Base-by-base conservation (phyloP, 2,888 invertebrate genomes). In the Andrena marginata region DNA sequence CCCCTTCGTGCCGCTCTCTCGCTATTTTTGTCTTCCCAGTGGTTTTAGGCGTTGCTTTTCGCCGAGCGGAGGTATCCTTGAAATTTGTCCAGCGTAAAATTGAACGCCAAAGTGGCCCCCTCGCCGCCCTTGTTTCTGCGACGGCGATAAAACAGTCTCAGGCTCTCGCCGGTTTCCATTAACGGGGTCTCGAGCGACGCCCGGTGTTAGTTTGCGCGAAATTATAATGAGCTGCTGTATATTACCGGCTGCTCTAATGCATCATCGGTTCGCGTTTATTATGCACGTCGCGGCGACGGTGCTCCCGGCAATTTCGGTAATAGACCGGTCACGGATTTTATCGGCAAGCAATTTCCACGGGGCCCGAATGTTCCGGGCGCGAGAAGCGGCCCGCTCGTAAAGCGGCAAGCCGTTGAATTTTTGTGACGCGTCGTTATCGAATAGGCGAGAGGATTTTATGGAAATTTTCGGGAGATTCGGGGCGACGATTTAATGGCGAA, bases 71-170 rank as follows among this genome's bases (percentile, higher is more conserved):
- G 35, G 51, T 67, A 26, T 62, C 54, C 76, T 10, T 20, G 72
- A 77, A 80, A 75, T 77, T 73, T 74, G 80, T 78, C 68, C 73
- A 56, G 59, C 70, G 78, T 64, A 59, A 78, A 82, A 80, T 85
- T 76, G 48, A 35, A 72, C 42, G 75, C 72, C 72, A 54, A 69
- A 63, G 49, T 31, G 64, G 33, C 20, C 65, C 29, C 49, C 10
- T 20, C 54, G 23, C 26, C 4, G 10, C 4, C 23, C 16, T 16
- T 13, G 49, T 51, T 29, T 48, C 1, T 1, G 35, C 54, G 42
- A 48, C 13, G 29, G 23, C 62, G 67, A 62, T 54, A 56, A 64
- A 64, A 71, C 65, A 71, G 49, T 60, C 54, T 49, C 64, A 70
- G 51, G 31, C 26, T 29, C 56, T 29, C 56, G 42, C 42, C n/a